Percentiles rank a stretch among this genome's conserved stretches.
phyloP scores from a whole-genome alignment of 2,888 invertebrate genomes.

The Volucella inflata region DNA sequence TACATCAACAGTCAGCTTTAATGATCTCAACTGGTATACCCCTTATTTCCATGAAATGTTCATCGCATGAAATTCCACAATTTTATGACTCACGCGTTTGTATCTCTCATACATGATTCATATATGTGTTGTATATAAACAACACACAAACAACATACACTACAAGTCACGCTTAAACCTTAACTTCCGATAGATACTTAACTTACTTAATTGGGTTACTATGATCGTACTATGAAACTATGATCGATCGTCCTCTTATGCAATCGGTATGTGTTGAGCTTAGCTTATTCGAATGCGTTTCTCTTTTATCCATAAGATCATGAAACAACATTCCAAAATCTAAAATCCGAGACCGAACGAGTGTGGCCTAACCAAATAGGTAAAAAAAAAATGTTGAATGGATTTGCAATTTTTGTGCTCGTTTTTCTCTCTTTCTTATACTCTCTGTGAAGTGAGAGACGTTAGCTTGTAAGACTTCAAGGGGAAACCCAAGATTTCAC shows the following conservation, averaged over 20 bases:
- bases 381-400: neutral
- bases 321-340: slow-evolving; percentile 10
- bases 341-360: neutral
- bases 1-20: no score
- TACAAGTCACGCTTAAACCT: neutral
- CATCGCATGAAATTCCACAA: no score
- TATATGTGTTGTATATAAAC: no score
- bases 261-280: slow-evolving; percentile 40
- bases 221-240: slow-evolving; percentile 12
- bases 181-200: slow-evolving; percentile 24
- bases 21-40: no score
- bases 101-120: no score
- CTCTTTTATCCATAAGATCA: slow-evolving; percentile 11
- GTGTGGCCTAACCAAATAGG: neutral
- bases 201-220: slow-evolving; percentile 35
- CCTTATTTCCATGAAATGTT: no score
- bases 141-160: neutral
- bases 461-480: neutral
- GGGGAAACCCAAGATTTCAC: slow-evolving; percentile 20
- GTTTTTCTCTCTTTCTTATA: slow-evolving; percentile 12
- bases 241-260: slow-evolving; percentile 16
- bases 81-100: no score
- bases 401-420: neutral
- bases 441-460: slow-evolving; percentile 14
- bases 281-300: slow-evolving; percentile 21